Evolutionary conservation across 2,113 vertebrate genomes (phyloP), one percentile per base, ranked within the genome.

Genomic region (Xiphorhynchus elegans): DNA sequence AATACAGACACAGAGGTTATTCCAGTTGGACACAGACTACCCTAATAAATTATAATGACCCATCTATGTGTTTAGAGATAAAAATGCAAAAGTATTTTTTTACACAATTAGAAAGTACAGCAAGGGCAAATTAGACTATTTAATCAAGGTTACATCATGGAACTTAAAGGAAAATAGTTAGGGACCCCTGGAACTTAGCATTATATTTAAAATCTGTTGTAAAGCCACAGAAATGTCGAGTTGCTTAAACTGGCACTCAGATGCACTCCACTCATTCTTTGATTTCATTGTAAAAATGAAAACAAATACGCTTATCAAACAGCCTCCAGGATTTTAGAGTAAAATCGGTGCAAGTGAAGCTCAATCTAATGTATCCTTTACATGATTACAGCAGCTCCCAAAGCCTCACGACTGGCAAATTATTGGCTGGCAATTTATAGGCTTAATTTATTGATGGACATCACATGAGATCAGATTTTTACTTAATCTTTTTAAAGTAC

Each of bases 151-250:
- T 64, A 86, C 12, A 3, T 40, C n/a, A 40, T 49, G 40, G 37
- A 85, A 13, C 21, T 90, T 47, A 42, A 42, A 42, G 31, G 49
- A 60, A 21, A 24, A 37, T 14, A 55, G 17, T 78, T 84, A 81
- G 0, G 0, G 35, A 42, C 3, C 82, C 28, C 37, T 64, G 20
- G 12, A 62, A n/a, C 20, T 59, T 31, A 50, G 29, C 19, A 11
- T 67, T 62, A 7, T 29, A 66, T 60, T 87, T 72, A 49, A 86
- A 88, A 67, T 9, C 29, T 50, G 4, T 28, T 89, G 23, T 77
- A 90, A 90, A 93, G 46, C 23, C 31, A 66, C 28, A 46, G 6
- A 60, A 62, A 74, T 59, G 15, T 23, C 16, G 9, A 44, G 33
- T 28, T 90, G 29, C n/a, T 88, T 95, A 58, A 92, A 64, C 20